These are phyloP conservation scores for Serranus cabrilla DNA, from an alignment of 2,797 vertebrate genomes.

Conservation along the genomic window DNA sequence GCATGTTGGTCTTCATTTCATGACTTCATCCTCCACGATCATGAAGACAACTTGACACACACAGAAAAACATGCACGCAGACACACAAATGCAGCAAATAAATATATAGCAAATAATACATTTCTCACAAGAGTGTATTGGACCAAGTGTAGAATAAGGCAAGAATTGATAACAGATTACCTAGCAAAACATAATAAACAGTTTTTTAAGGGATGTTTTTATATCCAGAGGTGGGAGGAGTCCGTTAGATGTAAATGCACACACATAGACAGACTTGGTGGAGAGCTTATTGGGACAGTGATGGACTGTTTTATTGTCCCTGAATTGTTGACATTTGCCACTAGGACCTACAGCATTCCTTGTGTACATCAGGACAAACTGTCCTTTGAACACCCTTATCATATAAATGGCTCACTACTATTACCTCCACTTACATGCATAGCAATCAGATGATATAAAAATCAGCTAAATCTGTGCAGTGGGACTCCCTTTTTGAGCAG, in stretches of 20 bases:
- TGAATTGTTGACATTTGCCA: constrained; percentile 57
- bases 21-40: constrained; percentile 58
- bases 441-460: constrained; percentile 72
- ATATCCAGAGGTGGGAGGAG: constrained; percentile 1
- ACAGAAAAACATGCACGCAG: constrained; percentile 44
- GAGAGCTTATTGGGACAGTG: constrained; percentile 2
- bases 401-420: constrained; percentile 45
- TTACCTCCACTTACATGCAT: constrained; percentile 51
- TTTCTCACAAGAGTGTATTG: constrained; percentile 5
- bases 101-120: not conserved
- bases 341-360: constrained; percentile 26
- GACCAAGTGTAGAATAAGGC: not conserved
- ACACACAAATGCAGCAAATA: constrained; percentile 32
- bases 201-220: no score
- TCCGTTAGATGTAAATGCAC: constrained; percentile 13
- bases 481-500: constrained; percentile 73
- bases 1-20: constrained; percentile 74
- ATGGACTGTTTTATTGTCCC: constrained; percentile 57
- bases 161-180: no score
- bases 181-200: no score
- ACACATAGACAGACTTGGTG: constrained; percentile 13
- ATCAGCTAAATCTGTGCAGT: constrained; percentile 66
- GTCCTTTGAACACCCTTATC: constrained; percentile 48
- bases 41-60: constrained; percentile 60
- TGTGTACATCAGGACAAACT: constrained; percentile 46